Conservation (phyloP, 2,888 invertebrate species). For the Agonopterix heracliana region DNA sequence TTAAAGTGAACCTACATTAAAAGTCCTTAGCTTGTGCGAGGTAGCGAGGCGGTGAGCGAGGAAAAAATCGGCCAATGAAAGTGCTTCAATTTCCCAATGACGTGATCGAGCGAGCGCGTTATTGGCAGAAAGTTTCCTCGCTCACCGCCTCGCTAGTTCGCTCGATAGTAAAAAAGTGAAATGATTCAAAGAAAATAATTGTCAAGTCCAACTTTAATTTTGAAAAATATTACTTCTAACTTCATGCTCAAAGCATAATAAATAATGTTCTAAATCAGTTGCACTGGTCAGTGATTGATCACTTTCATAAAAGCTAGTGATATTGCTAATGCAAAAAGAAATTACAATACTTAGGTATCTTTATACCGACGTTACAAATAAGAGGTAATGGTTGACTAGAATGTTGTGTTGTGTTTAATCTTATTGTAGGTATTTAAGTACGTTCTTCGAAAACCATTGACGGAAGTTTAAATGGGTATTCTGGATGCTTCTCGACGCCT, state of each 20-base stretch:
- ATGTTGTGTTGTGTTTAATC: conserved; percentile 9
- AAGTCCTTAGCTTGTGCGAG: no score
- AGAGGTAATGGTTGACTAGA: conserved; percentile 35
- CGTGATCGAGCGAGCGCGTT: no score
- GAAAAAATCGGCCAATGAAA: no score
- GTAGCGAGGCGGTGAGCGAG: no score
- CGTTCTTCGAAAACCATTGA: background rate
- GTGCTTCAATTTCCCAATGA: no score
- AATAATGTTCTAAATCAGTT: conserved; percentile 25
- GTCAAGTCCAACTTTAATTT: conserved; percentile 1
- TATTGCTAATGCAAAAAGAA: background rate
- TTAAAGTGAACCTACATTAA: background rate
- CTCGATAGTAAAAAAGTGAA: no score
- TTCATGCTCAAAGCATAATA: conserved; percentile 10
- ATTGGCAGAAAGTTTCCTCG: no score
- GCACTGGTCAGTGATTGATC: conserved; percentile 22
- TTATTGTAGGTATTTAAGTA: background rate
- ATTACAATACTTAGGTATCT: background rate
- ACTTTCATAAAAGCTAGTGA: conserved; percentile 10
- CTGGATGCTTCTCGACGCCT: conserved; percentile 81
- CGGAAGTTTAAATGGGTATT: conserved; percentile 78
- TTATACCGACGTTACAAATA: conserved; percentile 2
- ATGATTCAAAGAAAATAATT: no score
- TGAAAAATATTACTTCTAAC: background rate
- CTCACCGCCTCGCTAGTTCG: no score